Evolutionary conservation across 2,797 vertebrate genomes (phyloP).

Genomic region (Diplodus puntazzo): DNA sequence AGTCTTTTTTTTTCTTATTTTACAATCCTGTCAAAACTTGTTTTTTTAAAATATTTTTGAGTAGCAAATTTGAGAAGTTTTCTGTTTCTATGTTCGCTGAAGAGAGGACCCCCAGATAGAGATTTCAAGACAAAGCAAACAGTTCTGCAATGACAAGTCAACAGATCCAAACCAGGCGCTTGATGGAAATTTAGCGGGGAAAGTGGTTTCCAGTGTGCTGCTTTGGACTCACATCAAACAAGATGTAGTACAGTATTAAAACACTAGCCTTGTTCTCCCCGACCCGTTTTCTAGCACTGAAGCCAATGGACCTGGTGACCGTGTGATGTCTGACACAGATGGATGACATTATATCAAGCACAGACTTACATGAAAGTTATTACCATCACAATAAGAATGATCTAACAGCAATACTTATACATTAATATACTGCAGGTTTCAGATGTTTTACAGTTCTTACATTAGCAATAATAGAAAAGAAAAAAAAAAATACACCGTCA

Average conservation of each 20-base stretch:
- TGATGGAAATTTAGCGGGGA: conserved; percentile 51
- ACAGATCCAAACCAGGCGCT: conserved; percentile 57
- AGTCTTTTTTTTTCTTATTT: conserved; percentile 76
- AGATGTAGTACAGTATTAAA: conserved; percentile 56
- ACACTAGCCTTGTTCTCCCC: conserved; percentile 54
- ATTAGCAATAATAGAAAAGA: conserved; percentile 80
- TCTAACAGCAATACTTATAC: conserved; percentile 84
- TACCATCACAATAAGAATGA: conserved; percentile 83
- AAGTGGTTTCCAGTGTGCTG: conserved; percentile 57
- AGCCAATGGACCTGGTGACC: conserved; percentile 63
- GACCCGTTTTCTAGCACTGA: conserved; percentile 54
- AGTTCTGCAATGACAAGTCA: conserved; percentile 67
- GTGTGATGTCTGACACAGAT: conserved; percentile 72
- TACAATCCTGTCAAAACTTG: conserved; percentile 83
- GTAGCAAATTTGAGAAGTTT: conserved; percentile 83
- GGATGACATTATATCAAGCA: conserved; percentile 79
- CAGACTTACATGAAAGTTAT: conserved; percentile 81
- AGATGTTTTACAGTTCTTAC: conserved; percentile 83
- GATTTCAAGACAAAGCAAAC: conserved; percentile 72
- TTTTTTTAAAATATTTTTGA: conserved; percentile 79
- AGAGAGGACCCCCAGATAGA: conserved; percentile 69
- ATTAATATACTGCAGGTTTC: conserved; percentile 84
- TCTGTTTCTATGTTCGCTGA: conserved; percentile 61
- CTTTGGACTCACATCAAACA: conserved; percentile 60
- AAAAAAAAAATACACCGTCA: conserved; percentile 79